Evolutionary conservation across 2,888 invertebrate species (phyloP), one percentile per base, ranked within the genome.

Genomic region (Norana najaformis): DNA sequence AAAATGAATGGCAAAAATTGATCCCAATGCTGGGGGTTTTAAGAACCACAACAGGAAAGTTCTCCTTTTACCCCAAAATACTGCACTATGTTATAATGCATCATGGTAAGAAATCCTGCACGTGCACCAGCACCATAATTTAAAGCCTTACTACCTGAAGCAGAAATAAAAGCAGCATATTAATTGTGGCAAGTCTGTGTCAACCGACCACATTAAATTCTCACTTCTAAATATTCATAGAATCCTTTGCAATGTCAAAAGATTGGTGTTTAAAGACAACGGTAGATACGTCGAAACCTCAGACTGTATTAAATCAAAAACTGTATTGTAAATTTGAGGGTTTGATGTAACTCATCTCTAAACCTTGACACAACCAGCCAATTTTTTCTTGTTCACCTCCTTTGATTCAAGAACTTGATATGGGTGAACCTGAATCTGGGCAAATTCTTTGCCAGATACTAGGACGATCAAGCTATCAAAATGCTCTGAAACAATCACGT

Each of bases 361-460:
- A 37, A 37, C 37, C 36, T 14, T 14, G 3, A 4, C 1, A 85
- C 85, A 36, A 85, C 85, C 36, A 36, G 35, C 6, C 13, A 14
- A 85, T 85, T 18, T 3, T 23, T 85, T 85, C 85, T 85, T 85
- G 20, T 35, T 5, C 20, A 35, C 35, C 3, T 36, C 23, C 35
- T 35, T 4, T 35, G 83, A 34, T 20, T 16, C 85, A 36, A 35
- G 85, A 85, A 85, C 37, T 16, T 36, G 16, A 69, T 89, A 89
- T 14, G 89, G 89, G 83, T 83, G 83, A 38, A 89, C 89, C 20
- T 83, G 82, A 83, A 89, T 89, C 83, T 89, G 83, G 20, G 89
- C 37, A 39, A 36, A 89, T 39, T 35, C 37, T n/a, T 82, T 36
- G 0, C 83, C 89, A 34, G 83, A 83, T 5, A 85, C 34, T 0